These are phyloP conservation scores for Mirza zaza DNA, from an alignment of 2,113 vertebrate species.

Conservation along the genomic window DNA sequence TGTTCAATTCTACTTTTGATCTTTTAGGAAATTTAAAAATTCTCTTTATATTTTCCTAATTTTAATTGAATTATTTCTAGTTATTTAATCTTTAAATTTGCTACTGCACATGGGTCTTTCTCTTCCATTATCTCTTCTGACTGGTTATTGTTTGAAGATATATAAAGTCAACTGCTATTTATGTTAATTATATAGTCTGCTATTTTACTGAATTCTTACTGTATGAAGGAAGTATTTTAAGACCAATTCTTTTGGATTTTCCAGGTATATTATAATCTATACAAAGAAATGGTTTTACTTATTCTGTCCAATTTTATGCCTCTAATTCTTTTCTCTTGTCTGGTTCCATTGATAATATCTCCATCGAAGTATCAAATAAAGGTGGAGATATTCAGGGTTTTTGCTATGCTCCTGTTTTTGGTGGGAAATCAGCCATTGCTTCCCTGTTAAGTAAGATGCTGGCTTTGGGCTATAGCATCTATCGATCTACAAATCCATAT, in stretches of 20 bases:
- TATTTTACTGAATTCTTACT: constrained; percentile 10
- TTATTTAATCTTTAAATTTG: constrained; percentile 4
- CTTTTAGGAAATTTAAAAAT: background rate
- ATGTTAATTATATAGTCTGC: background rate
- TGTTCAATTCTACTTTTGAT: background rate
- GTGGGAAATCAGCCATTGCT: background rate
- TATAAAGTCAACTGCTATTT: background rate
- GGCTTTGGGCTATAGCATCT: background rate
- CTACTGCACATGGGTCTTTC: background rate
- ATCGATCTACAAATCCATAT: background rate
- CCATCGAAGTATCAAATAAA: background rate
- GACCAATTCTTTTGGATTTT: background rate
- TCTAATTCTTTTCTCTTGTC: background rate
- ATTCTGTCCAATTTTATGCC: background rate
- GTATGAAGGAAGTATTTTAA: background rate
- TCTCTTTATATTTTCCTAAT: background rate
- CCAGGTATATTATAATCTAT: background rate
- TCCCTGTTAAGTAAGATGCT: background rate
- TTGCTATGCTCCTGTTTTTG: background rate
- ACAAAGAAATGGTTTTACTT: background rate
- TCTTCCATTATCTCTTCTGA: background rate
- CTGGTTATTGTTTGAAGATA: background rate
- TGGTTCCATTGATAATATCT: background rate
- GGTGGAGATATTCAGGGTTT: background rate
- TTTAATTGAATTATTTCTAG: background rate